Percentiles rank a stretch among this genome's conserved stretches.
Evolutionary conservation across 2,888 invertebrate species (phyloP).

Genomic region (Celastrina argiolus): DNA sequence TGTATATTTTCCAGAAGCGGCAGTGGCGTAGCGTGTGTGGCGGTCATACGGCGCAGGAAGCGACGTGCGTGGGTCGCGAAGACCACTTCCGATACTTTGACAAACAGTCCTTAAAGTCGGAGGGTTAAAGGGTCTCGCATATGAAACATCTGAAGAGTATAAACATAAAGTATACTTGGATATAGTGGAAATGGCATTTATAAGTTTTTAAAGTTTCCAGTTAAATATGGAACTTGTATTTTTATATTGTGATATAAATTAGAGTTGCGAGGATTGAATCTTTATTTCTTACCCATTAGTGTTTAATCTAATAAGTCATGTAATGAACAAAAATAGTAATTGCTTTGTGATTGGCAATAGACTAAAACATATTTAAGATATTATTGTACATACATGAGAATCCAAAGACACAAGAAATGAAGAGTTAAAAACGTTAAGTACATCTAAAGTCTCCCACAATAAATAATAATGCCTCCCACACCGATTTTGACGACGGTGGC

Average conservation of each 20-base stretch:
- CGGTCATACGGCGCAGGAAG: conserved; percentile 44
- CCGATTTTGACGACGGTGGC: no score
- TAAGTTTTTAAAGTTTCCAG: background rate
- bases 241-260: no score
- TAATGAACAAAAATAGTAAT: no score
- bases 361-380: no score
- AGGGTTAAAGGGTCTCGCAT: conserved; percentile 39
- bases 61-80: conserved; percentile 43
- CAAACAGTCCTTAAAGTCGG: conserved; percentile 50
- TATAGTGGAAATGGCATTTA: background rate
- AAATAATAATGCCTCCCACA: no score
- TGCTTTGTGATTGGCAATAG: no score
- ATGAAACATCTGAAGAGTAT: conserved; percentile 24
- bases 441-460: background rate
- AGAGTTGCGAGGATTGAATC: no score
- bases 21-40: conserved; percentile 43
- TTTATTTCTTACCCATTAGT: no score
- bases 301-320: no score
- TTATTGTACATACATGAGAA: no score
- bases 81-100: conserved; percentile 60
- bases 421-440: conserved; percentile 26
- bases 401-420: background rate
- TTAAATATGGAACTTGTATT: background rate
- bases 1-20: conserved; percentile 28
- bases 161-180: background rate